Base-by-base conservation (phyloP, 2,797 vertebrate genomes). In the Podargus strigoides region DNA sequence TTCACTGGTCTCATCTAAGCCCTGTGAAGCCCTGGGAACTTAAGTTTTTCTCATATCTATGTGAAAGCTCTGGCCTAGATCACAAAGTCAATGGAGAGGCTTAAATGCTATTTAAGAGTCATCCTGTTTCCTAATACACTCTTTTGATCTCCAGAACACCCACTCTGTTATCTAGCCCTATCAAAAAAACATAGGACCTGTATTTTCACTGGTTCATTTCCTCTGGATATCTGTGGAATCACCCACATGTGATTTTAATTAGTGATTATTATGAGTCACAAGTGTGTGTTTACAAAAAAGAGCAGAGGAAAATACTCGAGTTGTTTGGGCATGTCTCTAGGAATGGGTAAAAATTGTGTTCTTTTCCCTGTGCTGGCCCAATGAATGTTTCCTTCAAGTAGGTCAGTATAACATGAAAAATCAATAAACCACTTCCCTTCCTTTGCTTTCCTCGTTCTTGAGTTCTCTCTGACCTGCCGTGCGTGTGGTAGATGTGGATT, bases 221-320 rank as follows among this genome's bases (percentile, higher is more conserved):
- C 83, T 91, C 69, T 81, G 73, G 27, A 22, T 86, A 32, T 46
- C 69, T 75, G 3, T 88, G 55, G 73, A 90, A 60, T 93, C 56
- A 70, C 21, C 34, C n/a, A 55, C 82, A 82, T 85, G 60, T 95
- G 85, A 74, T 87, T 87, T 93, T 77, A 85, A 44, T 94, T 80
- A 73, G 28, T 44, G 41, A 37, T 85, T 82, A 62, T 58, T 74
- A 20, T 76, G 83, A 94, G 46, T 85, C 76, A 82, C 68, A 85
- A 60, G 46, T 93, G 64, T 84, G 55, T 66, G 30, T 85, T 69
- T 83, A 79, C 89, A 60, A 69, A 79, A 90, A 87, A 26, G 12
- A 73, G 27, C 32, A 74, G 82, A 93, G 64, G 55, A 66, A 76
- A 87, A 90, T 30, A 41, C 19, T 77, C 37, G 73, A 32, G 53